These are phyloP conservation scores for Tenebrosternarchus preto DNA, from an alignment of 2,113 vertebrate species.

Conservation along the genomic window DNA sequence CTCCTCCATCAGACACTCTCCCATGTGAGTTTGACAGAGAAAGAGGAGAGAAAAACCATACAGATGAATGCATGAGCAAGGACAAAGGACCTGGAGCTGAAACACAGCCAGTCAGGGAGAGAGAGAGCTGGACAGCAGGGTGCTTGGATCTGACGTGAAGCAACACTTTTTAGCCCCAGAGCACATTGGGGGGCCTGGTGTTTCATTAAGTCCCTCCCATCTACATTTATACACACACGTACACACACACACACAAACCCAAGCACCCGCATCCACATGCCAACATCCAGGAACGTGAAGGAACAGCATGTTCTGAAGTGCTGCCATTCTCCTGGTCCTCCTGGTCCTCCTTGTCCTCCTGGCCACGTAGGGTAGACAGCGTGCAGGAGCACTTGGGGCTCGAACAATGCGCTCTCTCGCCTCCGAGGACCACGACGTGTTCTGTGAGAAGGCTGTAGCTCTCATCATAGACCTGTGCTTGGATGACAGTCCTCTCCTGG, in stretches of 20 bases:
- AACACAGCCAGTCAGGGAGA: neutral
- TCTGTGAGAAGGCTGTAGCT: constrained; percentile 53
- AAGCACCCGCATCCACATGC: neutral
- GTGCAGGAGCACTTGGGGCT: neutral
- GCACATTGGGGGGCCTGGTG: constrained; percentile 27
- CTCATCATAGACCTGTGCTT: constrained; percentile 54
- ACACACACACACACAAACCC: constrained; percentile 29
- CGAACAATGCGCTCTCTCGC: constrained; percentile 35
- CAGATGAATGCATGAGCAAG: constrained; percentile 13
- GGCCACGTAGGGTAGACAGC: constrained; percentile 25
- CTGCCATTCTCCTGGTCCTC: neutral
- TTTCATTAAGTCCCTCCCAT: constrained; percentile 37
- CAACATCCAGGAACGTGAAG: constrained; percentile 25
- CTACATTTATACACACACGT: constrained; percentile 2
- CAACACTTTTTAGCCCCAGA: constrained; percentile 27
- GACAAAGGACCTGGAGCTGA: constrained; percentile 6
- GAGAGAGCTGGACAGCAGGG: neutral
- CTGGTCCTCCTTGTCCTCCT: neutral
- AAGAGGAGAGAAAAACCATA: constrained; percentile 27
- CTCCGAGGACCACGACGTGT: constrained; percentile 38
- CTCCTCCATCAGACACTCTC: constrained; percentile 4
- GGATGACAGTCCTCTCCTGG: constrained; percentile 50
- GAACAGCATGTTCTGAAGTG: constrained; percentile 25
- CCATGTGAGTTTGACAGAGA: constrained; percentile 11
- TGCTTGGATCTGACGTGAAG: constrained; percentile 6